Conservation (phyloP, 2,113 vertebrate species). For the Cryptoleucopteryx plumbea region DNA sequence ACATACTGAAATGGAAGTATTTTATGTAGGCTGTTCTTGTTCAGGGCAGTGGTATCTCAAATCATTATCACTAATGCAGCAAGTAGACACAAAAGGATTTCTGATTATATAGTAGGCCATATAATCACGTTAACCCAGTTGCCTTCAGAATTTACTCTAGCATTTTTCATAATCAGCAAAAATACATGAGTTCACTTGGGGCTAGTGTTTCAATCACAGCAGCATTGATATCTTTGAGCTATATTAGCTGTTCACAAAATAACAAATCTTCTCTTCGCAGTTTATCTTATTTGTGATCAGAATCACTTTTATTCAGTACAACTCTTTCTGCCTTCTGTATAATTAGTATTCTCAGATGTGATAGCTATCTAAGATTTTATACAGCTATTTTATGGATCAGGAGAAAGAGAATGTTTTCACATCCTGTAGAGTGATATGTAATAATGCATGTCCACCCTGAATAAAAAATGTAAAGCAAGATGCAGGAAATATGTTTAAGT, state of each 20-base stretch:
- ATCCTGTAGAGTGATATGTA: background rate
- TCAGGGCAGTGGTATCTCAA: background rate
- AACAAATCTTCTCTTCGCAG: background rate
- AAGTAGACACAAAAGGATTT: background rate
- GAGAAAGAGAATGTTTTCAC: background rate
- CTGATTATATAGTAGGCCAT: background rate
- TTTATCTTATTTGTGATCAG: background rate
- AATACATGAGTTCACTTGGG: background rate
- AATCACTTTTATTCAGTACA: background rate
- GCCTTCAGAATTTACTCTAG: background rate
- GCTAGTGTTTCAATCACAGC: background rate
- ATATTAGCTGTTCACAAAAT: background rate
- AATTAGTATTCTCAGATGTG: background rate
- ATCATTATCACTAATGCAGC: background rate
- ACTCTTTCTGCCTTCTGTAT: background rate
- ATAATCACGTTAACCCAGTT: background rate
- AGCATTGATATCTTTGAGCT: background rate
- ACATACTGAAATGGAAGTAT: background rate
- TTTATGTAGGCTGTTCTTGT: background rate
- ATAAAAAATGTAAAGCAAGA: background rate
- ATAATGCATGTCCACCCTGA: background rate
- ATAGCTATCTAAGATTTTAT: background rate
- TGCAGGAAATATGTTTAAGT: background rate
- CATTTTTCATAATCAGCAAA: background rate
- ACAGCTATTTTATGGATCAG: background rate